Base-by-base conservation (phyloP, 2,113 vertebrate genomes). In the Heliornis fulica region DNA sequence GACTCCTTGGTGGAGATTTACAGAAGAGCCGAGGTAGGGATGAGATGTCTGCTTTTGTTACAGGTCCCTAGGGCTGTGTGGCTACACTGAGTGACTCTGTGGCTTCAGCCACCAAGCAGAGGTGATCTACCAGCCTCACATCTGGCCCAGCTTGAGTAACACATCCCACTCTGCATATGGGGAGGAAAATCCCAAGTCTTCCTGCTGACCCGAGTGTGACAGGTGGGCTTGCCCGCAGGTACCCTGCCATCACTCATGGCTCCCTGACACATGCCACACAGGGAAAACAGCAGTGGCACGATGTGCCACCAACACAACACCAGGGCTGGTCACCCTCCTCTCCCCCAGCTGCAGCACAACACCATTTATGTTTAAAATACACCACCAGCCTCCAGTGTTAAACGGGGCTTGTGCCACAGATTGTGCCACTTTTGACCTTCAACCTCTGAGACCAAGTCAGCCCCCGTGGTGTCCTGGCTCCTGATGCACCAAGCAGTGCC, bases 241-340 rank as follows among this genome's bases (percentile, higher is more conserved):
- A 0, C 41, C 63, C 40, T 1, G 4, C 2, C 6, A 1, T 15
- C 1, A 0, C 28, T 11, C 23, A 7, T 0, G 16, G 31, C 54
- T 36, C 31, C 48, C 19, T 13, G 15, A 25, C 4, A 1, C 46
- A 18, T 1, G 1, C 15, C 28, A 10, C 2, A 4, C 0, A 1
- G 4, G 19, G 50, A n/a, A 41, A 65, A 31, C 14, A 13, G 56
- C 8, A 1, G 19, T 48, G 20, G 18, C 20, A 26, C 11, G 0
- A 0, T 0, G 2, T 64, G 45, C 6, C 51, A 41, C 57, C 6
- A 4, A 9, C 20, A 5, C 28, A 45, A 45, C 4, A 7, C 36
- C 18, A 48, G 21, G 25, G 20, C 34, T 65, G 43, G 23, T 11
- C 75, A 71, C 34, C 46, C 51, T 22, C 31, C 2, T 1, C 43